Conservation (phyloP, 2,113 vertebrate species). For the Gavia stellata region DNA sequence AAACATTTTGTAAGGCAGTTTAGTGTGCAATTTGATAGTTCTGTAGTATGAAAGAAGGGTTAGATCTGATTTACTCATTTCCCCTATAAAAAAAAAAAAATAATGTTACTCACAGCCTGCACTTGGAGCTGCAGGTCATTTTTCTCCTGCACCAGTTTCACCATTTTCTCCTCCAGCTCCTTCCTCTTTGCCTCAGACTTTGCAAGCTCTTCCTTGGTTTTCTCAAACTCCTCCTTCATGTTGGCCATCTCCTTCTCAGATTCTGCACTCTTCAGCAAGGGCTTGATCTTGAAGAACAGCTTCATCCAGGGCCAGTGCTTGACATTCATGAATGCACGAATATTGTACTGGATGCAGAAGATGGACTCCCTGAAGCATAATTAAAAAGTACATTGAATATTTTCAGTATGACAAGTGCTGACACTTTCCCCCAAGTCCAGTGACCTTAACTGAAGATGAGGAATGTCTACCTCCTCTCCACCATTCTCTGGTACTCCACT, state of each 20-base stretch:
- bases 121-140: conserved; percentile 86
- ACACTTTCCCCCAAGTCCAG: neutral
- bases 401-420: neutral
- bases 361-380: neutral
- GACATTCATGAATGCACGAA: conserved; percentile 85
- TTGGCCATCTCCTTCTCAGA: conserved; percentile 87
- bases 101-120: conserved; percentile 76
- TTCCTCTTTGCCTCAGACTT: conserved; percentile 79
- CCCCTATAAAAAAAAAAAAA: neutral
- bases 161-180: conserved; percentile 86
- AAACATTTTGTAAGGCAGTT: neutral
- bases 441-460: neutral
- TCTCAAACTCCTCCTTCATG: conserved; percentile 84
- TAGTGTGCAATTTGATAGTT: neutral
- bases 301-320: conserved; percentile 82
- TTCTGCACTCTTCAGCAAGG: conserved; percentile 80
- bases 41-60: neutral
- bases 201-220: conserved; percentile 74
- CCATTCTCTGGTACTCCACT: conserved; percentile 79
- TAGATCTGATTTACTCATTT: neutral
- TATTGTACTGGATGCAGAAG: conserved; percentile 77
- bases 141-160: conserved; percentile 82
- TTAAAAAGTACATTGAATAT: neutral
- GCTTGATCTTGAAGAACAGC: conserved; percentile 81
- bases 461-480: conserved; percentile 80